Evolutionary conservation across 2,888 invertebrate genomes (phyloP).

Genomic region (Anthrax anthrax): DNA sequence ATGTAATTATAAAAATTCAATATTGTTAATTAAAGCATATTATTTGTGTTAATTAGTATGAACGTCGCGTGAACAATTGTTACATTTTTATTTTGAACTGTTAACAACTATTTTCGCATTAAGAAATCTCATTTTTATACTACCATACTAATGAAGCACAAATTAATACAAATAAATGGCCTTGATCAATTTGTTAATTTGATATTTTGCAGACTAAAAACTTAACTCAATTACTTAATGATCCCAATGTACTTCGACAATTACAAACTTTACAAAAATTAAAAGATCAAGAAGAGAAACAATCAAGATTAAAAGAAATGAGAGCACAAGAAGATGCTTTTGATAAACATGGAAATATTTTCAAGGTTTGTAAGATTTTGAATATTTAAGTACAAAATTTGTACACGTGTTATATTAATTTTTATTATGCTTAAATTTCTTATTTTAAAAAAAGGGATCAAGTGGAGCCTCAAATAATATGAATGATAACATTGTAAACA

Average conservation of each 20-base stretch:
- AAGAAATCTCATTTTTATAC: no score
- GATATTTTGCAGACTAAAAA: constrained; percentile 26
- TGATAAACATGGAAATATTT: constrained; percentile 58
- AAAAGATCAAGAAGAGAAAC: constrained; percentile 49
- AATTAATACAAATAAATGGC: no score
- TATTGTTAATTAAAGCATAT: no score
- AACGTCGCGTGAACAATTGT: no score
- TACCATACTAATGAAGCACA: no score
- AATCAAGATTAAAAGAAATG: constrained; percentile 52
- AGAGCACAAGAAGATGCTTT: constrained; percentile 59
- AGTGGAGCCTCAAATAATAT: constrained; percentile 20
- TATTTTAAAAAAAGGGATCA: constrained; percentile 1
- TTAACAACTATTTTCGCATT: no score
- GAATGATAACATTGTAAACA: constrained; percentile 35
- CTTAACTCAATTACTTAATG: constrained; percentile 43
- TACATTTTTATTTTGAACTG: no score
- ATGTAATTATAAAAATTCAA: constrained; percentile 16
- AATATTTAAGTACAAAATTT: not conserved
- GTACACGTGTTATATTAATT: not conserved
- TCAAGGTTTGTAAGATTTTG: constrained; percentile 41
- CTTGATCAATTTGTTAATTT: no score
- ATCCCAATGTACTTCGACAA: constrained; percentile 80
- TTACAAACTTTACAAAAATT: constrained; percentile 61
- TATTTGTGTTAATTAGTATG: no score
- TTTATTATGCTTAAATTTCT: no score